Evolutionary conservation across 37 sponge, comb jelly and placozoan species (phyloP).

Genomic region (Tethya wilhelma): DNA sequence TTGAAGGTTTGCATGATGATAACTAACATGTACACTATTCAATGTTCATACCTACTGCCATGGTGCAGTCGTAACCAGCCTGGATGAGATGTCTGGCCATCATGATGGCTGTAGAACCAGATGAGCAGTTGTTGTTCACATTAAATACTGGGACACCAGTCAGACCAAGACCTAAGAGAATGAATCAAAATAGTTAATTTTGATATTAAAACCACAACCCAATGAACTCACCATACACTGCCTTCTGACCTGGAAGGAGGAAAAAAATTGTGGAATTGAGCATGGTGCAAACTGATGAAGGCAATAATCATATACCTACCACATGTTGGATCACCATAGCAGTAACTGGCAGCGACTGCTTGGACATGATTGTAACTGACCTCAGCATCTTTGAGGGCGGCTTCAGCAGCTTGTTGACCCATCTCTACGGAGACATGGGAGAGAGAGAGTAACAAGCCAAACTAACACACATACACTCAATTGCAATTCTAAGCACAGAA

Average conservation of each 20-base stretch:
- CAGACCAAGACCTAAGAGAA: constrained; percentile 27
- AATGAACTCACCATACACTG: constrained; percentile 58
- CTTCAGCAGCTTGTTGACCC: constrained; percentile 56
- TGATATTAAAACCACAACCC: background rate
- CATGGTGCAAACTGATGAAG: background rate
- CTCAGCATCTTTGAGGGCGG: constrained; percentile 69
- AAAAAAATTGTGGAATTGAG: background rate
- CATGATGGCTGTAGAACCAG: constrained; percentile 79
- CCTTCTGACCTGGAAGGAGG: constrained; percentile 56
- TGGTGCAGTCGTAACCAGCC: constrained; percentile 59
- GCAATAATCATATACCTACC: constrained; percentile 27
- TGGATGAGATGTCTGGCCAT: constrained; percentile 51
- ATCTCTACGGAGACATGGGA: constrained; percentile 48
- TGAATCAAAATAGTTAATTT: background rate
- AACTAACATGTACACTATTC: background rate
- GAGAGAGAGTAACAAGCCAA: background rate
- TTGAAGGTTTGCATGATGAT: no score
- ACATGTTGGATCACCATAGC: constrained; percentile 80
- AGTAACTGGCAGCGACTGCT: constrained; percentile 78
- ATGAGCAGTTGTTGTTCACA: constrained; percentile 81
- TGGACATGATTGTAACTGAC: constrained; percentile 61
- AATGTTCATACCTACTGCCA: constrained; percentile 60
- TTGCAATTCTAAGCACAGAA: background rate
- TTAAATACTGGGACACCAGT: constrained; percentile 80
- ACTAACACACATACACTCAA: background rate